Evolutionary conservation across 2,113 vertebrate genomes (phyloP).

Genomic region (Butorides virescens): DNA sequence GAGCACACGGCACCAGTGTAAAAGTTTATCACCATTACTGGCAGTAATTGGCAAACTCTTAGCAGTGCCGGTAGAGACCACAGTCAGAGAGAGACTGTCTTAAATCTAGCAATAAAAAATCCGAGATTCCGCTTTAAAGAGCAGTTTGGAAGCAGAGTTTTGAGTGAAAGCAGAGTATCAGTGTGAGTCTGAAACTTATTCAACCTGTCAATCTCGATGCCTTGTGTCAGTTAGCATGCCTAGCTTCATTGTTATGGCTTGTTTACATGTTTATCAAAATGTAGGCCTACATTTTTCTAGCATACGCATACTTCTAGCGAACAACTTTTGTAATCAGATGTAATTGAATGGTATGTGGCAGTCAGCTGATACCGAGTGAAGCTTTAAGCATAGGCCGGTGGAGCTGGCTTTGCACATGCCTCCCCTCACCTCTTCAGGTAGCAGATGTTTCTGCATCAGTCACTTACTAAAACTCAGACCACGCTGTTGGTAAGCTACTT

Average conservation of each 20-base stretch:
- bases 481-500: constrained; percentile 6
- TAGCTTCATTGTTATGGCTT: constrained; percentile 15
- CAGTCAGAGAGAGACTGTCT: not conserved
- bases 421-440: not conserved
- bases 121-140: not conserved
- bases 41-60: not conserved
- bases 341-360: not conserved
- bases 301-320: not conserved
- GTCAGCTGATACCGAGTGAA: not conserved
- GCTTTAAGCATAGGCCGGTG: not conserved
- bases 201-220: constrained; percentile 57
- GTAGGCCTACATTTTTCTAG: not conserved
- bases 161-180: constrained; percentile 62
- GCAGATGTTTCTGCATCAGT: not conserved
- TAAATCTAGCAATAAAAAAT: not conserved
- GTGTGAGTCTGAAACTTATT: constrained; percentile 68
- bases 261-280: constrained; percentile 9
- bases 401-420: not conserved
- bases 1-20: not conserved
- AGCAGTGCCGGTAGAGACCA: not conserved
- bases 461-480: not conserved
- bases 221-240: constrained; percentile 53
- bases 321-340: not conserved
- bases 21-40: constrained; percentile 2
- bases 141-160: constrained; percentile 29